Evolutionary conservation across 2,888 invertebrate genomes (phyloP).

Genomic region (Lumbricus terrestris): DNA sequence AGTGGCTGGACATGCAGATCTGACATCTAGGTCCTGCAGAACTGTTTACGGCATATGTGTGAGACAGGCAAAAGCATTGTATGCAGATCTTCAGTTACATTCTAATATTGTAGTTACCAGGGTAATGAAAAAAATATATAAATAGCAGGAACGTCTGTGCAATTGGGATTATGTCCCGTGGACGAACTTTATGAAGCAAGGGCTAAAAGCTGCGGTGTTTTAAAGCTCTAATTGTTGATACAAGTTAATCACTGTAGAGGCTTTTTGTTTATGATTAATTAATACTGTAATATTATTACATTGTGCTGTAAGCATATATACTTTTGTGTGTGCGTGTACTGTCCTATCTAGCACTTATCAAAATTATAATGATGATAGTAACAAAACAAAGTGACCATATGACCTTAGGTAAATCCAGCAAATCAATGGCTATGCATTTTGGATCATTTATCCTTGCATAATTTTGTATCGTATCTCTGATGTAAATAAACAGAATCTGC

Average conservation of each 20-base stretch:
- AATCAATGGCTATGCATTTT: not conserved
- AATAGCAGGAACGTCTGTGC: not conserved
- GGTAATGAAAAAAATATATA: too few relatives aligned
- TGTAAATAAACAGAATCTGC: not conserved
- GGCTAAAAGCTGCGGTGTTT: not conserved
- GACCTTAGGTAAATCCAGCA: not conserved
- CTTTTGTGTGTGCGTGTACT: too few relatives aligned
- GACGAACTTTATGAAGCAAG: not conserved
- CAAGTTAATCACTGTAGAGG: not conserved
- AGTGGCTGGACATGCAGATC: not conserved
- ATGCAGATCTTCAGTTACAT: not conserved
- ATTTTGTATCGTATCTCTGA: not conserved
- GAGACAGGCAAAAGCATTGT: not conserved
- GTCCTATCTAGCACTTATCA: too few relatives aligned
- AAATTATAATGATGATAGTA: not conserved
- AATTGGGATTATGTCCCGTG: not conserved
- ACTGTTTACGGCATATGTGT: not conserved
- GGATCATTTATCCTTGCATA: not conserved
- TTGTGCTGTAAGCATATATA: too few relatives aligned
- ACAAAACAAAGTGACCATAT: not conserved
- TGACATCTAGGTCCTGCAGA: not conserved
- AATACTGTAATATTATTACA: not conserved
- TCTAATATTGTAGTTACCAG: not conserved
- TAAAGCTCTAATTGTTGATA: not conserved
- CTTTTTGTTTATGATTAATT: not conserved